Evolutionary conservation across 2,888 invertebrate genomes (phyloP), one percentile per base, ranked within the genome.

Genomic region (Agrotis ipsilon): DNA sequence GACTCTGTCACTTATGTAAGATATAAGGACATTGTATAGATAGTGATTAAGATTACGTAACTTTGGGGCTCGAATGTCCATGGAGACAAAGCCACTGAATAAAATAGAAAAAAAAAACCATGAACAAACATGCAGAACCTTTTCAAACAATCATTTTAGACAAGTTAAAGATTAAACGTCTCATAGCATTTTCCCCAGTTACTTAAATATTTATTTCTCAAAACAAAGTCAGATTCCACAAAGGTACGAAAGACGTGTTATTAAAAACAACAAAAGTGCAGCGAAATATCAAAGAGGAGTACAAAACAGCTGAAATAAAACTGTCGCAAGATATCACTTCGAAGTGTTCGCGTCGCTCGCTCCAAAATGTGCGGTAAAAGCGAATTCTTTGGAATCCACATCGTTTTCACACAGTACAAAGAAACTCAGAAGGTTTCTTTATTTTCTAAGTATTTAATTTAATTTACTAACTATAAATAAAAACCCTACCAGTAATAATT

Each of bases 321-420:
- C 64, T 81, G 78, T 72, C 61, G 2, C 43, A 55, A 67, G 67
- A 67, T 81, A 72, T 81, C 78, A 82, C 61, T 62, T 68, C 19
- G 14, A 72, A 66, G 61, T 55, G 58, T 51, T 65, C 51, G 39
- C 72, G 27, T 78, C 54, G 58, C 43, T 79, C 32, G 21, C 49
- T 57, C 46, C 24, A 3, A 78, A 81, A 72, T 55, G 62, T 61
- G 61, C 58, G 55, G 73, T 51, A 51, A 59, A 72, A 59, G 67
- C 45, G 63, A 78, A 71, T 64, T 72, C 66, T 67, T 72, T 52
- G 48, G 27, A 54, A 54, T 71, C 62, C 52, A 58, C 48, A 24
- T 59, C n/a, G 39, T 67, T 65, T 54, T 54, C 21, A 16, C 61
- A 77, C 11, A 1, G 1, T 4, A 43, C 19, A 58, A 46, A 32